Evolutionary conservation across 2,113 vertebrate species (phyloP).

Genomic region (Cnemophilus loriae): DNA sequence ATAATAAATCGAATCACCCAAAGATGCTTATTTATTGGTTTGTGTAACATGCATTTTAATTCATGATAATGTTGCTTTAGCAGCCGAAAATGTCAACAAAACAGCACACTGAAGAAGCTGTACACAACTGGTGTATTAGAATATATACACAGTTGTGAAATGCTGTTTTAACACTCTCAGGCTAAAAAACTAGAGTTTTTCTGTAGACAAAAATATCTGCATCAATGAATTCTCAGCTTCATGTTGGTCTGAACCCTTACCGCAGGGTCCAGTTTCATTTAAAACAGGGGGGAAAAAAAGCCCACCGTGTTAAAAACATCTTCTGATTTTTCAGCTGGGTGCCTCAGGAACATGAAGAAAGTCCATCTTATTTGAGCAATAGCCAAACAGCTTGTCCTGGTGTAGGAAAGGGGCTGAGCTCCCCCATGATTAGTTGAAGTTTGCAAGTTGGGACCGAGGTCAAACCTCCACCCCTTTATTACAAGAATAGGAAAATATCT

Average conservation of each 20-base stretch:
- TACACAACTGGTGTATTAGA: not conserved
- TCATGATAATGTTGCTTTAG: not conserved
- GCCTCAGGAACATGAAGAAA: not conserved
- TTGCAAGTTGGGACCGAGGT: not conserved
- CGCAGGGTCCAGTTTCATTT: not conserved
- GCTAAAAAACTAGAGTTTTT: not conserved
- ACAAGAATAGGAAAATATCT: not conserved
- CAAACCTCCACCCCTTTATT: not conserved
- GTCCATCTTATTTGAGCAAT: not conserved
- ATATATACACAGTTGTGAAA: not conserved
- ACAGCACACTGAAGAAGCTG: not conserved
- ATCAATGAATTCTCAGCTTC: not conserved
- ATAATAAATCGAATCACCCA: not conserved
- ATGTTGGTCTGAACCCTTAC: not conserved
- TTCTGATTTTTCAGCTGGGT: not conserved
- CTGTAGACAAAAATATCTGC: not conserved
- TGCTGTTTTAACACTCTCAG: not conserved
- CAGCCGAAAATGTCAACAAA: not conserved
- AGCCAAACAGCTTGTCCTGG: not conserved
- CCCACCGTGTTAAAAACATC: not conserved
- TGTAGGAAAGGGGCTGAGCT: not conserved
- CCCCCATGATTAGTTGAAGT: not conserved
- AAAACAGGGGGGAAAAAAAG: rapidly evolving
- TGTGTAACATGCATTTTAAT: not conserved
- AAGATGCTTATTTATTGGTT: not conserved